Evolutionary conservation across 2,113 vertebrate species (phyloP).

Genomic region (Stigmatopora nigra): DNA sequence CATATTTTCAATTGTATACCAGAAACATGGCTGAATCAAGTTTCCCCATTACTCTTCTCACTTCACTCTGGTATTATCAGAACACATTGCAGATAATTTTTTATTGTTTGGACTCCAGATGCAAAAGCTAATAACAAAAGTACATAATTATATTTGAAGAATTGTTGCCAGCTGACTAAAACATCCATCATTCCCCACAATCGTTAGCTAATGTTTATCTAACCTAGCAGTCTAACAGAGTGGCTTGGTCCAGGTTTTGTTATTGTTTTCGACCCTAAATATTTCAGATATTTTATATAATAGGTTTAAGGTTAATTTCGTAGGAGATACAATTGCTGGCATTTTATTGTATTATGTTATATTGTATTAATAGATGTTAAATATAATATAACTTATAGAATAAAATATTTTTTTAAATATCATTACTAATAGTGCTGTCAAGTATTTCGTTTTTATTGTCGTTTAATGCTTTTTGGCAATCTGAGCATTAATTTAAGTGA

Average conservation of each 20-base stretch:
- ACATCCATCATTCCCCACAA: background rate
- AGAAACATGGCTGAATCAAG: background rate
- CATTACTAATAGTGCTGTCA: background rate
- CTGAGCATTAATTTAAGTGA: background rate
- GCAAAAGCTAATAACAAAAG: too few relatives aligned
- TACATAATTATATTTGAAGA: background rate
- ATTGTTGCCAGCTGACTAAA: background rate
- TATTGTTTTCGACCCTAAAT: background rate
- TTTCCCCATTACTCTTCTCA: background rate
- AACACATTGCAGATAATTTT: background rate
- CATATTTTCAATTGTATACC: background rate
- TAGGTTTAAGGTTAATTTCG: background rate
- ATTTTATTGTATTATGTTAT: too few relatives aligned
- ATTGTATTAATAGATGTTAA: too few relatives aligned
- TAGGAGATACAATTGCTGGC: too few relatives aligned
- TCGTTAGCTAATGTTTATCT: background rate
- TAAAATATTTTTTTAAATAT: too few relatives aligned
- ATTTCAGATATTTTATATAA: background rate
- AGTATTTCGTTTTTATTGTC: slow-evolving; percentile 10
- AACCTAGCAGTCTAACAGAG: background rate
- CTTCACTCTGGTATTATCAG: background rate
- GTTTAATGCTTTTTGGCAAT: slow-evolving; percentile 5
- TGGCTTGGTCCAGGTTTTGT: background rate
- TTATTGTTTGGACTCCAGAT: background rate
- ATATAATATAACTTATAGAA: too few relatives aligned